phyloP scores from a whole-genome alignment of 2,797 vertebrate genomes.

The Smutsia temminckii region DNA sequence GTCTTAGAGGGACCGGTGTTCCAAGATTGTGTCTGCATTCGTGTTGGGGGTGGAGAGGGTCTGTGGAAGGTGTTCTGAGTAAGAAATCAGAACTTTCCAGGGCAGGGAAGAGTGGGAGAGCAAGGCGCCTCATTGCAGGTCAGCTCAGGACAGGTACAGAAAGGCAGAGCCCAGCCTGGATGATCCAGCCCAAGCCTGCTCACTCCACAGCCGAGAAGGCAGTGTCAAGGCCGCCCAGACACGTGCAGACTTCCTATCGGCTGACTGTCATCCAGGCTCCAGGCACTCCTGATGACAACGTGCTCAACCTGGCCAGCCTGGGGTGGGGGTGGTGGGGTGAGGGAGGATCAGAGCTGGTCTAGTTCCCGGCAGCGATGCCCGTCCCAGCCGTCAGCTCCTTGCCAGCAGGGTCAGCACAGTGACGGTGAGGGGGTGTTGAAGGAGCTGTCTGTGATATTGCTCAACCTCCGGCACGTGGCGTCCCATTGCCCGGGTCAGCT shows the following conservation, averaged over 20 bases:
- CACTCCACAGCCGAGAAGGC: neutral
- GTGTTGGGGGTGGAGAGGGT: neutral
- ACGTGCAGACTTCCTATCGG: neutral
- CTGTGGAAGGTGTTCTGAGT: neutral
- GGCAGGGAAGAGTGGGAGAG: neutral
- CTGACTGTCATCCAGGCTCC: neutral
- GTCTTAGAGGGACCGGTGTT: neutral
- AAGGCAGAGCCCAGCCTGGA: neutral
- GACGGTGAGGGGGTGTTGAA: neutral
- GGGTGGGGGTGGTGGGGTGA: neutral
- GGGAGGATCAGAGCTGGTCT: neutral
- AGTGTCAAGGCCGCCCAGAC: neutral
- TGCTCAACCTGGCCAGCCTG: neutral
- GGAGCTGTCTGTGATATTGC: conserved; percentile 34
- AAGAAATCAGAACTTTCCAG: neutral
- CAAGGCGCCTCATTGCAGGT: neutral
- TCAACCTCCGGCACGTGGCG: conserved; percentile 62
- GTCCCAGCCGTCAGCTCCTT: neutral
- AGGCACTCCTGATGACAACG: neutral
- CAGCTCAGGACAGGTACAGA: neutral
- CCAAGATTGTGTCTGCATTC: neutral
- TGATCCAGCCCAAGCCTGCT: neutral
- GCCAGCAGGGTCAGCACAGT: conserved; percentile 51
- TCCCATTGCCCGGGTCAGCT: neutral
- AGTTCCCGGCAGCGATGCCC: conserved; percentile 60